Evolutionary conservation across 2,113 vertebrate species (phyloP), one percentile per base, ranked within the genome.

Genomic region (Psittacula cyanocephala): DNA sequence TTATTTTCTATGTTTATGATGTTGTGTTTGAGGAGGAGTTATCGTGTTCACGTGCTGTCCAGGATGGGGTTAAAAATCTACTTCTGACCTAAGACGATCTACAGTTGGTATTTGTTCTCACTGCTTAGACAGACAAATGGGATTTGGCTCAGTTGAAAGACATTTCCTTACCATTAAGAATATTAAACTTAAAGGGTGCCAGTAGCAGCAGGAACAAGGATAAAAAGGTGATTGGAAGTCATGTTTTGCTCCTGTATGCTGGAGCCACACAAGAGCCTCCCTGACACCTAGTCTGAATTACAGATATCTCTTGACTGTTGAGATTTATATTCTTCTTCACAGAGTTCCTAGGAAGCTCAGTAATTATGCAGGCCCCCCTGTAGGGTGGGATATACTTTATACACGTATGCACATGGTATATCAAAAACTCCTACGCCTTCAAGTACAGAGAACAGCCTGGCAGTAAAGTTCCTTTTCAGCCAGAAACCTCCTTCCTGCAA

Each of bases 251-350:
- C 27, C 43, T 72, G 47, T 85, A 22, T 43, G 44, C 64, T 52
- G 53, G 47, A 90, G 52, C 72, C 2, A 2, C 43, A 47, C 3
- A 25, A 64, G 64, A 83, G 76, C 69, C 76, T 91, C 81, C 43
- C 64, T 95, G 68, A 49, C 82, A 93, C 90, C 80, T 83, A 72
- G 60, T 83, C 88, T 93, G 65, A 92, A 80, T 81, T 86, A 94
- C 55, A 96, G 15, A 72, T 82, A 57, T 62, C 3, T 4, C 50
- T 50, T 11, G 28, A 68, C 52, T 60, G 28, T 25, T 90, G 47
- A 64, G 55, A 94, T 89, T 94, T 86, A 91, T 65, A 20, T 33
- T 86, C 85, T 90, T 78, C 60, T 84, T 88, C 33, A 60, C 39
- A 78, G 71, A 67, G 41, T 17, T 88, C 71, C 43, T 25, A 49